A percentile compares a stretch with the other conserved stretches of the same genome.
These are phyloP conservation scores for Drosophila santomea DNA, from an alignment of 1,140 invertebrate genomes.

Conservation along the genomic window DNA sequence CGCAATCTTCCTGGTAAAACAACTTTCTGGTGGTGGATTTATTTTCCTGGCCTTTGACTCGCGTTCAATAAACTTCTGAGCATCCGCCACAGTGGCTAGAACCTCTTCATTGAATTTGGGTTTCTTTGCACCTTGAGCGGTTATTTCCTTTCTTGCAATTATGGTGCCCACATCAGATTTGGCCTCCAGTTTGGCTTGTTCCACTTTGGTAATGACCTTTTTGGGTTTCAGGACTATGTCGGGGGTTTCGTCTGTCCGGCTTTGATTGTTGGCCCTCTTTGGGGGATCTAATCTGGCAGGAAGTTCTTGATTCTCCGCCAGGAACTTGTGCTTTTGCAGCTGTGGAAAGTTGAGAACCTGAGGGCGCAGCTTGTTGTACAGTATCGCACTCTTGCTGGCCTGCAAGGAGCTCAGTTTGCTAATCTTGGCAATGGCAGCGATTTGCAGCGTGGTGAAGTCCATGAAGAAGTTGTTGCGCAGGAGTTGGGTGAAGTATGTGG, in stretches of 20 bases:
- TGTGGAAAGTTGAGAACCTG: slow-evolving; percentile 49
- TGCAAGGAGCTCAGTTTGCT: slow-evolving; percentile 52
- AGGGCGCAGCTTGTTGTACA: slow-evolving; percentile 60
- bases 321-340: slow-evolving; percentile 53
- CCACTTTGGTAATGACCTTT: slow-evolving; percentile 46
- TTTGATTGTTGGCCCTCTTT: neutral
- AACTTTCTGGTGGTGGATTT: slow-evolving; percentile 21
- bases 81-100: slow-evolving; percentile 51
- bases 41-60: slow-evolving; percentile 58
- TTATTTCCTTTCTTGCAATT: slow-evolving; percentile 25
- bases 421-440: slow-evolving; percentile 75
- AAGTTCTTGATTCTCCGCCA: slow-evolving; percentile 30
- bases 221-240: slow-evolving; percentile 12
- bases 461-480: slow-evolving; percentile 72
- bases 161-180: slow-evolving; percentile 62
- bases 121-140: neutral
- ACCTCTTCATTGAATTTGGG: slow-evolving; percentile 25
- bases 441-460: slow-evolving; percentile 59
- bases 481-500: slow-evolving; percentile 65
- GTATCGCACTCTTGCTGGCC: slow-evolving; percentile 43
- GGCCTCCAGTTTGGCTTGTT: slow-evolving; percentile 45
- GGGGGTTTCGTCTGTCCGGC: neutral
- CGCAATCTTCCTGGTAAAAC: slow-evolving; percentile 56
- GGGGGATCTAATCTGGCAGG: slow-evolving; percentile 22
- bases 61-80: slow-evolving; percentile 59